These are phyloP conservation scores for Bombyx mori DNA, from an alignment of 1,140 invertebrate genomes.

Conservation along the genomic window DNA sequence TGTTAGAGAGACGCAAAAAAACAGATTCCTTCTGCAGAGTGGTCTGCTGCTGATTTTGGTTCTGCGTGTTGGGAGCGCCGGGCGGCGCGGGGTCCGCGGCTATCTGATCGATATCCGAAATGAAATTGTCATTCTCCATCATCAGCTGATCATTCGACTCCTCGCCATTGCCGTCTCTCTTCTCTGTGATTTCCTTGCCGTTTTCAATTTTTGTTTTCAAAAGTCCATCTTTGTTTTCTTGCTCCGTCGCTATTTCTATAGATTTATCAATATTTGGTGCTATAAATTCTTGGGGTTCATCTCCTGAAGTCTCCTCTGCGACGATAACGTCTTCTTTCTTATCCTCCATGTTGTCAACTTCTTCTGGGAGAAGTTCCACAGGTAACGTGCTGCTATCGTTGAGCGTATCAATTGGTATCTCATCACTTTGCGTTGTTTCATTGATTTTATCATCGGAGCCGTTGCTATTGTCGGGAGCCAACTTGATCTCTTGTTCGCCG, in stretches of 20 bases:
- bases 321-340: slow-evolving; percentile 30
- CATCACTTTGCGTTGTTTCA: slow-evolving; percentile 34
- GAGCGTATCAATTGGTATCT: slow-evolving; percentile 24
- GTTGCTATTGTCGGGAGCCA: slow-evolving; percentile 39
- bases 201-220: slow-evolving; percentile 40
- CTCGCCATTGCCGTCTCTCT: slow-evolving; percentile 49
- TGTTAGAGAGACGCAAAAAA: slow-evolving; percentile 93
- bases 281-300: slow-evolving; percentile 31
- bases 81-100: slow-evolving; percentile 54
- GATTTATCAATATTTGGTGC: slow-evolving; percentile 25
- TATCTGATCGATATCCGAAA: slow-evolving; percentile 65
- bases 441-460: slow-evolving; percentile 39
- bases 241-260: slow-evolving; percentile 27
- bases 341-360: slow-evolving; percentile 26
- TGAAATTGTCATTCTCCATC: slow-evolving; percentile 58
- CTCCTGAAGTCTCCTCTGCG: slow-evolving; percentile 22
- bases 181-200: slow-evolving; percentile 43
- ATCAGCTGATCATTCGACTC: slow-evolving; percentile 54
- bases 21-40: slow-evolving; percentile 91
- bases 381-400: slow-evolving; percentile 25
- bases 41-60: slow-evolving; percentile 53
- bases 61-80: slow-evolving; percentile 30
- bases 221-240: slow-evolving; percentile 36
- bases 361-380: slow-evolving; percentile 29
- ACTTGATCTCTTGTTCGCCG: slow-evolving; percentile 47